A percentile compares a stretch with the other conserved stretches of the same genome.
phyloP scores from a whole-genome alignment of 2,113 vertebrate genomes.

The Microcebus tavaratra region DNA sequence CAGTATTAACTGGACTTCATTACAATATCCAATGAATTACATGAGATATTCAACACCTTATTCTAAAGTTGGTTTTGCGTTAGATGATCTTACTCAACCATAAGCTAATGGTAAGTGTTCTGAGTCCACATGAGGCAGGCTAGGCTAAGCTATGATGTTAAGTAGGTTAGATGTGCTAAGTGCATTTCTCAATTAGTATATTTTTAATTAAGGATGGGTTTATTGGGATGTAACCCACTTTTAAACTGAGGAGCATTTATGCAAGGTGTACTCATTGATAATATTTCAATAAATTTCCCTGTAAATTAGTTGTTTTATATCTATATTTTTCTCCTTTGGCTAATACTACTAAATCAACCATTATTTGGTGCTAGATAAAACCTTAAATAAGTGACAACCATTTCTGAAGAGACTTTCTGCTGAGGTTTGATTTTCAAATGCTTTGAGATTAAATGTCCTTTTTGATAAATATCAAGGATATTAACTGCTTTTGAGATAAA shows the following conservation, averaged over 20 bases:
- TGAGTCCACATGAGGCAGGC: background rate
- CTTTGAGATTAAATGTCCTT: background rate
- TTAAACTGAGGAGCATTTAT: background rate
- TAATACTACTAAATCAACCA: background rate
- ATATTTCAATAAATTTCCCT: background rate
- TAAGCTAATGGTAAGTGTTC: background rate
- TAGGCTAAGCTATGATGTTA: background rate
- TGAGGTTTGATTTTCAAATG: background rate
- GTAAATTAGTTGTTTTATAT: background rate
- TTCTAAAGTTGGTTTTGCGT: background rate
- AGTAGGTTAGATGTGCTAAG: background rate
- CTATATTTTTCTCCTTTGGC: background rate
- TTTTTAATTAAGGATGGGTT: background rate
- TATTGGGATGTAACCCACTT: background rate
- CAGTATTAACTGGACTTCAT: background rate
- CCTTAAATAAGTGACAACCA: background rate
- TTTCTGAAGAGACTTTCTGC: background rate
- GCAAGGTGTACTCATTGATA: background rate
- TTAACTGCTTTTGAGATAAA: background rate
- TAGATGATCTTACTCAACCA: background rate
- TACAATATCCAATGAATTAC: background rate
- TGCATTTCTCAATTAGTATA: background rate
- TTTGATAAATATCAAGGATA: background rate
- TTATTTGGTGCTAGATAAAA: background rate
- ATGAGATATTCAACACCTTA: background rate